A percentile compares a stretch with the other conserved stretches of the same genome.
Evolutionary conservation across 2,888 invertebrate genomes (phyloP).

Genomic region (Zootermopsis nevadensis): DNA sequence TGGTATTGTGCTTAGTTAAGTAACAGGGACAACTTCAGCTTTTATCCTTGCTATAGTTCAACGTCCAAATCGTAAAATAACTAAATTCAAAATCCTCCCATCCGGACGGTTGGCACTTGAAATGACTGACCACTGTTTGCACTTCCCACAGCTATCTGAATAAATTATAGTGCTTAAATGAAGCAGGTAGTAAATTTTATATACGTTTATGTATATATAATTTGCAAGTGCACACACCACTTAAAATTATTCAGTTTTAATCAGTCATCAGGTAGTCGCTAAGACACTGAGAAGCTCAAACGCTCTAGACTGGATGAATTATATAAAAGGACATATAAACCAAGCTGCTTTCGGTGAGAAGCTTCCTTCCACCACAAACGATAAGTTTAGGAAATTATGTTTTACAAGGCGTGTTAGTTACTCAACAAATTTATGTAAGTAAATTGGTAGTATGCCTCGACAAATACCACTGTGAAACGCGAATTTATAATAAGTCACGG

Average conservation of each 20-base stretch:
- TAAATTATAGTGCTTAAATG: constrained; percentile 14
- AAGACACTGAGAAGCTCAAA: not conserved
- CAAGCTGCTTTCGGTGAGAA: not conserved
- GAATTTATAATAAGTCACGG: no score
- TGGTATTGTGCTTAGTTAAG: no score
- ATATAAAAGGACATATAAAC: not conserved
- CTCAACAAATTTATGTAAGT: no score
- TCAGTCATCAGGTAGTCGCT: not conserved
- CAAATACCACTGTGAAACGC: no score
- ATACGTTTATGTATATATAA: not conserved
- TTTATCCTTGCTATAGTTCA: no score
- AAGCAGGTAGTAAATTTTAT: not conserved
- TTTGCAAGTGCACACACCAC: not conserved
- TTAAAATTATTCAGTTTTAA: constrained; percentile 35
- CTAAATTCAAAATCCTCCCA: no score
- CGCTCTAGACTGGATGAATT: not conserved
- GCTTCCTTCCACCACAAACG: not conserved
- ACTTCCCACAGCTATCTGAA: constrained; percentile 11
- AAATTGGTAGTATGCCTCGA: no score
- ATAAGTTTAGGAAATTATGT: no score
- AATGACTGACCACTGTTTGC: constrained; percentile 16
- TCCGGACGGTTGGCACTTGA: not conserved
- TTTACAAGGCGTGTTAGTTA: no score
- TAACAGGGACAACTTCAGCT: no score
- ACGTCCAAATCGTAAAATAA: no score